Percentiles rank a stretch among this genome's conserved stretches.
Conservation (phyloP, 2,797 vertebrate genomes). For the Simalia tracyae region DNA sequence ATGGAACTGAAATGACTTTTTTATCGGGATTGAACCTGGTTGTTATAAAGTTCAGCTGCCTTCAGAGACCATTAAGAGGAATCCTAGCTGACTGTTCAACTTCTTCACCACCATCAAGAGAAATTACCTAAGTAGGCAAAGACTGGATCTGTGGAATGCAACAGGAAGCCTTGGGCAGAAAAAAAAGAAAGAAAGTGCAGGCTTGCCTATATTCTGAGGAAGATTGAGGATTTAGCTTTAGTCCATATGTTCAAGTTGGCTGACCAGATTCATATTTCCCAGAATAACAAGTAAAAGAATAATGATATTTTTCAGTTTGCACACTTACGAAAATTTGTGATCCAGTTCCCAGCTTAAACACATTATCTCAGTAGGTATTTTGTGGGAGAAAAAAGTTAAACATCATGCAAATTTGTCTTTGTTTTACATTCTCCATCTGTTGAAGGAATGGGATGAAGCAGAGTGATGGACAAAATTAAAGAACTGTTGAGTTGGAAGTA, state of each 20-base stretch:
- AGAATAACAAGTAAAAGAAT: neutral
- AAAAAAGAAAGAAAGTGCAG: neutral
- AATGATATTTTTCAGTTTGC: neutral
- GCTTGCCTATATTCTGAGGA: neutral
- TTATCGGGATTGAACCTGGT: neutral
- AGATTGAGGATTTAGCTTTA: neutral
- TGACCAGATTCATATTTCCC: neutral
- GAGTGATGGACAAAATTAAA: neutral
- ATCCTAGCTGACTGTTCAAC: neutral
- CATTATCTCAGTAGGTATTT: neutral
- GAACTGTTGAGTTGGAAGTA: neutral
- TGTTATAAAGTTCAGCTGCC: neutral
- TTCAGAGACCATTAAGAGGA: neutral
- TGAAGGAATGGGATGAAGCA: neutral
- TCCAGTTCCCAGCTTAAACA: neutral
- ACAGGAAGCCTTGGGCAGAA: neutral
- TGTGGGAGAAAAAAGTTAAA: neutral
- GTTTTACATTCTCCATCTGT: neutral
- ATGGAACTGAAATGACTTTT: slow-evolving; percentile 13
- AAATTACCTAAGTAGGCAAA: neutral
- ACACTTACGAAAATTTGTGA: neutral
- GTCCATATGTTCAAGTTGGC: neutral
- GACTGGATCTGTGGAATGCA: neutral
- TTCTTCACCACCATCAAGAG: neutral
- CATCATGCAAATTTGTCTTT: neutral